phyloP scores from a whole-genome alignment of 2,888 invertebrate species.

The Hyles lineata region DNA sequence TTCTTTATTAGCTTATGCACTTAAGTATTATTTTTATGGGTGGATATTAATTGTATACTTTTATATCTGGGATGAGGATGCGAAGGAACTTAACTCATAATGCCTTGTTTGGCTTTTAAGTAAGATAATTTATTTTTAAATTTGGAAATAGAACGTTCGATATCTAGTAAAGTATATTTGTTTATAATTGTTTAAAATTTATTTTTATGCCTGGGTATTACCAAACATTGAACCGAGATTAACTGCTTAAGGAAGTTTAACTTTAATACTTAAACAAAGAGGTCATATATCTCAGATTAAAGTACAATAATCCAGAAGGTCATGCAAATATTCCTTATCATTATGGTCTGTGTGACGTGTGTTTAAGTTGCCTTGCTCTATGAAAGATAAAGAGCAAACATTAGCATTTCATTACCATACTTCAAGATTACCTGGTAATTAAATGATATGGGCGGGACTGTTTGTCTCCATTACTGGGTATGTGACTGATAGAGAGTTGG shows the following conservation, averaged over 20 bases:
- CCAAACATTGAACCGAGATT: neutral
- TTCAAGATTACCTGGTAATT: constrained; percentile 33
- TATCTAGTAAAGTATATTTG: too few species aligned
- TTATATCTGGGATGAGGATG: neutral
- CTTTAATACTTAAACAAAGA: constrained; percentile 5
- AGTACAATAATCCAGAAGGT: neutral
- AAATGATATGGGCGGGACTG: neutral
- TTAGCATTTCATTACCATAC: constrained; percentile 30
- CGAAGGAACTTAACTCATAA: neutral
- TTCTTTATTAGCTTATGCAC: constrained; percentile 1
- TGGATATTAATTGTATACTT: neutral
- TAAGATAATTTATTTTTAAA: neutral
- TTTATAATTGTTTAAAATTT: neutral
- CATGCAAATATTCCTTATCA: constrained; percentile 8
- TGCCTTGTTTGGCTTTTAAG: neutral
- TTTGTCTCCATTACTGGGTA: neutral
- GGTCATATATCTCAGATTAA: neutral
- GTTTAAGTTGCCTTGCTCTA: neutral
- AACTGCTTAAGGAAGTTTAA: neutral
- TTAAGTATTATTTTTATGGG: neutral
- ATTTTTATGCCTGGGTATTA: neutral
- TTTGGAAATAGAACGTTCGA: too few species aligned
- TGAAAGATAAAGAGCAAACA: neutral
- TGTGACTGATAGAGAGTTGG: neutral
- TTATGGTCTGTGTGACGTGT: neutral